A percentile compares a stretch with the other conserved stretches of the same genome.
These are phyloP conservation scores for Oxygymnocypris stewartii DNA, from an alignment of 2,113 vertebrate species.

Conservation along the genomic window DNA sequence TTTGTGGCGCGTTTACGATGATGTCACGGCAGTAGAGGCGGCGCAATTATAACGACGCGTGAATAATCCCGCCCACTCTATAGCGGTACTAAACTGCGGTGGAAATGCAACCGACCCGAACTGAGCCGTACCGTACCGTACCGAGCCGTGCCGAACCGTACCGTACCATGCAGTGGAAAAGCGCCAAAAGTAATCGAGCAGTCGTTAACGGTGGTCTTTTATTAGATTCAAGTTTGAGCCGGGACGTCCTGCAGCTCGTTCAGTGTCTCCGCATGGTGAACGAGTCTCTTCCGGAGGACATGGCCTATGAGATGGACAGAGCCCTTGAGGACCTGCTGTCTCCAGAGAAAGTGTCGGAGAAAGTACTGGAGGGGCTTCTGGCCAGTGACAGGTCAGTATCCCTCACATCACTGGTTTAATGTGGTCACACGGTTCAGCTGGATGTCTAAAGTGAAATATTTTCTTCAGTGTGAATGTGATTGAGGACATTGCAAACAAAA, in stretches of 20 bases:
- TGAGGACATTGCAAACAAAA: constrained; percentile 88
- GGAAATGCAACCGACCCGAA: no score
- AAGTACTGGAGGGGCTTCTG: constrained; percentile 85
- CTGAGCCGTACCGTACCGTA: no score
- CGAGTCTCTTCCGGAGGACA: constrained; percentile 78
- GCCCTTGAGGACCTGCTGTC: constrained; percentile 84
- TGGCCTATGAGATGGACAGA: constrained; percentile 89
- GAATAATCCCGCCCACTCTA: no score
- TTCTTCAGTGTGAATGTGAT: constrained; percentile 79
- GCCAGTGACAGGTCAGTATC: constrained; percentile 82
- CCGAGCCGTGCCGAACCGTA: no score
- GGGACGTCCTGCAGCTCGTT: constrained; percentile 87
- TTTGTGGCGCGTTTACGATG: no score
- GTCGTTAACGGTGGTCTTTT: neutral
- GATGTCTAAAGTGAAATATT: neutral
- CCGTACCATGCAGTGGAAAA: no score
- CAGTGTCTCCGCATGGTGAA: constrained; percentile 88
- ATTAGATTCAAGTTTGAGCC: constrained; percentile 82
- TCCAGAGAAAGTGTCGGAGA: constrained; percentile 87
- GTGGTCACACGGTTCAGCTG: neutral
- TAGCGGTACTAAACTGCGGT: no score
- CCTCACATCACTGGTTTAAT: neutral
- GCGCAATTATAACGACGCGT: no score
- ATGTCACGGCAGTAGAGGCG: no score
- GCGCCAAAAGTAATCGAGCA: no score